These are phyloP conservation scores for Rhadina sibilatrix DNA, from an alignment of 2,113 vertebrate species.

Conservation along the genomic window DNA sequence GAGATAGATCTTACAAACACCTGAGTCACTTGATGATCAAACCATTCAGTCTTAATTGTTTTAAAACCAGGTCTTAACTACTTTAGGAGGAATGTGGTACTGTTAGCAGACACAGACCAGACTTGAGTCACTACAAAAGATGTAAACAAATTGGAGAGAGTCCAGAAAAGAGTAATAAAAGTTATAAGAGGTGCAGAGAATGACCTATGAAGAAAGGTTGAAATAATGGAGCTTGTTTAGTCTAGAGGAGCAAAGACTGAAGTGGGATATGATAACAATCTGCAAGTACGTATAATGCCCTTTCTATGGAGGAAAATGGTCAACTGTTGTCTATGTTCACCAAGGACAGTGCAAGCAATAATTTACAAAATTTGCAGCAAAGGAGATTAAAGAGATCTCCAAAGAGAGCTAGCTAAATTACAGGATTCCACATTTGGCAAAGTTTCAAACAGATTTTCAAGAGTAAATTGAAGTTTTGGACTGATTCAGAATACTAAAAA, in stretches of 20 bases:
- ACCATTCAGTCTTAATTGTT: background rate
- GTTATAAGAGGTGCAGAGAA: background rate
- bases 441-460: background rate
- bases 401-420: background rate
- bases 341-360: background rate
- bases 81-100: background rate
- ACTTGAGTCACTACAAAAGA: background rate
- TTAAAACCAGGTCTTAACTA: background rate
- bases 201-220: background rate
- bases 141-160: constrained; percentile 16
- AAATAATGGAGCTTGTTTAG: constrained; percentile 51
- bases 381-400: background rate
- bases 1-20: background rate
- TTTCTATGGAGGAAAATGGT: background rate
- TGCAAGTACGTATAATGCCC: background rate
- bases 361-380: background rate
- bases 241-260: constrained; percentile 7
- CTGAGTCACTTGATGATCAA: constrained; percentile 8
- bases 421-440: background rate
- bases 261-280: background rate
- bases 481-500: background rate
- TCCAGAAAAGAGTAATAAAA: constrained; percentile 37
- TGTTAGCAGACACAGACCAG: background rate
- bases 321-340: background rate
- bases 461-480: background rate